Conservation (phyloP, 2,797 vertebrate genomes). For the Pogonophryne albipinna region DNA sequence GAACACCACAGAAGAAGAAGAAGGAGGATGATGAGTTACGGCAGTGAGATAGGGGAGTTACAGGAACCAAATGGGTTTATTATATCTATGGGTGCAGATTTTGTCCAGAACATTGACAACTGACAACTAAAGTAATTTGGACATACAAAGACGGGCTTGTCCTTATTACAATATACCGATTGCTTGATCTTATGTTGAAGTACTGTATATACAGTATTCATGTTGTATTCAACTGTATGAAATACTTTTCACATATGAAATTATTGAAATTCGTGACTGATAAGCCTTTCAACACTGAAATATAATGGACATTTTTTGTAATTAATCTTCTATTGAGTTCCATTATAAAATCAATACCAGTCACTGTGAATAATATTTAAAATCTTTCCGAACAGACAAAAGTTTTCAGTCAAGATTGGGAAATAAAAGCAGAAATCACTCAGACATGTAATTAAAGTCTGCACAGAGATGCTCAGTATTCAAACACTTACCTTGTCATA, state of each 20-base stretch:
- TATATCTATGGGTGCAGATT: neutral
- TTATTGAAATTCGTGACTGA: neutral
- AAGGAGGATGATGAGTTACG: conserved; percentile 9
- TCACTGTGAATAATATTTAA: neutral
- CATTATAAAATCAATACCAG: neutral
- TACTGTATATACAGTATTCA: neutral
- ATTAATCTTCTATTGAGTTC: neutral
- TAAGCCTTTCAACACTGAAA: accelerated
- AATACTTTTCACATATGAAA: conserved; percentile 22
- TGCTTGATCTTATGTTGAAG: neutral
- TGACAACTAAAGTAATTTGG: neutral
- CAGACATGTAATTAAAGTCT: conserved; percentile 16
- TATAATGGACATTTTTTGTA: neutral
- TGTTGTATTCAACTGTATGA: neutral
- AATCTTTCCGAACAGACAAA: neutral
- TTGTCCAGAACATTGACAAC: too few relatives aligned
- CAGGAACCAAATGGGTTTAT: neutral
- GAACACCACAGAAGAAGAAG: conserved; percentile 29
- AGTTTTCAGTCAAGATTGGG: neutral
- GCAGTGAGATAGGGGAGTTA: neutral
- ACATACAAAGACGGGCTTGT: neutral
- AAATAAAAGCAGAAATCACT: conserved; percentile 1
- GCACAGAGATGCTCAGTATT: conserved; percentile 13
- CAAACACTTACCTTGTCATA: neutral
- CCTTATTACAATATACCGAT: conserved; percentile 1